Evolutionary conservation across 2,797 vertebrate species (phyloP), one percentile per base, ranked within the genome.

Genomic region (Chaunax sp.): DNA sequence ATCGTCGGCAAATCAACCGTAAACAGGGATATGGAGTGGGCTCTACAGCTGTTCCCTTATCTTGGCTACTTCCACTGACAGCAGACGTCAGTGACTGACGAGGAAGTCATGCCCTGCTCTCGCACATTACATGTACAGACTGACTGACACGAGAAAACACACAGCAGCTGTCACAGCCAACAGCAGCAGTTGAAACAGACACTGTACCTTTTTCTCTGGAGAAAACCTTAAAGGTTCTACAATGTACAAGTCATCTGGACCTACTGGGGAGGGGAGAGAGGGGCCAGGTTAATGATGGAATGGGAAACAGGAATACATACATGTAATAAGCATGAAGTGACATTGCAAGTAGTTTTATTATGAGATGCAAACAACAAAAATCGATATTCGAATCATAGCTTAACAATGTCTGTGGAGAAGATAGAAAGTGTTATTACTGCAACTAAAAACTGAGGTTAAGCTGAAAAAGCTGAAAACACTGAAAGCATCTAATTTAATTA

Each of bases 171-270:
- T 81, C 68, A 83, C 81, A 72, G 86, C 84, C 91, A 86, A 88
- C 83, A 87, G 82, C 71, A 85, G 77, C 78, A 73, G 84, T 72
- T 58, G 61, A 72, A 69, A 84, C 87, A 81, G 68, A 84, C 88
- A 91, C 81, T 37, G 63, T 97, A 99, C 97, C 97, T 99, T 99
- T 96, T 98, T 99, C 92, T 98, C 97, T 90, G 97, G 97, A 88
- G 97, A 96, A 94, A 99, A 99, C 92, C 96, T 98, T 93, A 99
- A 94, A 70, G 97, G 98, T 93, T 99, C 97, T 91, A 99, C 97
- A 93, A 99, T 99, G 93, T 97, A 99, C 91, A 99, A 94, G 91
- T 98, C 97, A 94, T 96, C 96, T 79, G 96, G 94, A 92, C 96
- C 96, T 91, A 95, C 98, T 98, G 90, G 54, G 95, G 92, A 90